Percentiles rank a stretch among this genome's conserved stretches.
Conservation (phyloP, 2,888 invertebrate species). For the Lamellibrachia satsuma region DNA sequence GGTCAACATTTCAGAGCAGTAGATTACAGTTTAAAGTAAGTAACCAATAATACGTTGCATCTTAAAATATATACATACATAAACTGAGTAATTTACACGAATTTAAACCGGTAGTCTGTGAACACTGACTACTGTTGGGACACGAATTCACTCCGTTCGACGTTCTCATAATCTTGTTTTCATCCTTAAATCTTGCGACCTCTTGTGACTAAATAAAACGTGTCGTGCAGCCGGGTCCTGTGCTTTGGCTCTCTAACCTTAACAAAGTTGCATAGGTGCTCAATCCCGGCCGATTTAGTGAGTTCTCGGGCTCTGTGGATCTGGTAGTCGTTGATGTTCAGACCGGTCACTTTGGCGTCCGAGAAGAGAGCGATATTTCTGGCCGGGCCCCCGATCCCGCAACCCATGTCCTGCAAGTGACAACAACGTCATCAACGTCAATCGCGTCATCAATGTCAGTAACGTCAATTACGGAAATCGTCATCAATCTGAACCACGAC, state of each 20-base stretch:
- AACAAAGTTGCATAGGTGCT: conserved; percentile 34
- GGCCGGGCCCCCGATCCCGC: conserved; percentile 43
- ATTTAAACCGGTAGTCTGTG: neutral
- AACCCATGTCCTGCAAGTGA: conserved; percentile 39
- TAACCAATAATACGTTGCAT: too few species aligned
- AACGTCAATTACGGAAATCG: too few species aligned
- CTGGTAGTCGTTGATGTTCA: conserved; percentile 43
- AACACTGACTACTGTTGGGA: neutral
- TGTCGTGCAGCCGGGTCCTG: neutral
- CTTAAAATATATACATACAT: neutral
- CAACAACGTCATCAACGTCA: too few species aligned
- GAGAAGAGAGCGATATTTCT: conserved; percentile 38
- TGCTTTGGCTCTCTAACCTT: conserved; percentile 26
- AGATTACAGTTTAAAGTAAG: too few species aligned
- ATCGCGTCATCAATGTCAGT: too few species aligned
- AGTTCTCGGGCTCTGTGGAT: conserved; percentile 35
- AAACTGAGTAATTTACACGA: neutral
- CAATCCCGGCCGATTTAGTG: conserved; percentile 32
- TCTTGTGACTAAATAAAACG: neutral
- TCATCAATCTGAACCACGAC: too few species aligned
- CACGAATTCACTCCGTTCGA: neutral
- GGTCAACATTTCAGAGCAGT: too few species aligned
- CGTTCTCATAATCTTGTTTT: neutral
- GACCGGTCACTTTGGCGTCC: conserved; percentile 35
- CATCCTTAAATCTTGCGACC: neutral